A percentile compares a stretch with the other conserved stretches of the same genome.
Conservation (phyloP, 2,113 vertebrate genomes). For the Isurus oxyrinchus region DNA sequence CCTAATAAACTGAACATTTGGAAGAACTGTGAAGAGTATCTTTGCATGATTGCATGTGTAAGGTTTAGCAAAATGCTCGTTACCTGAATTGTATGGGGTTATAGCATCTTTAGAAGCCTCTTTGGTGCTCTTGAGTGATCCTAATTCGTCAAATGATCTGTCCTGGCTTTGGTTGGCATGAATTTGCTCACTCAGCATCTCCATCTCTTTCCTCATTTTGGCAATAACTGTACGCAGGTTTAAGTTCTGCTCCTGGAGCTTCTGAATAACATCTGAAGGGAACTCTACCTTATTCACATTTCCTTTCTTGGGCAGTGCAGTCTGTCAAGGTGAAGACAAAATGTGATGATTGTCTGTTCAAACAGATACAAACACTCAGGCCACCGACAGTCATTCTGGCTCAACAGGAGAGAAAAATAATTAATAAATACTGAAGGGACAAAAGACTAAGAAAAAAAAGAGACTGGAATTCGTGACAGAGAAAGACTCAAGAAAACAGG, state of each 20-base stretch:
- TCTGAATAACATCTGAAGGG: constrained; percentile 56
- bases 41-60: not conserved
- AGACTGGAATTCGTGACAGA: not conserved
- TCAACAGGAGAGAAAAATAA: not conserved
- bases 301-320: not conserved
- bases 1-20: not conserved
- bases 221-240: constrained; percentile 60
- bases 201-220: constrained; percentile 86
- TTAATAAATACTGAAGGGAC: not conserved
- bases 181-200: constrained; percentile 54
- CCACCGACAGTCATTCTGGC: not conserved
- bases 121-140: not conserved
- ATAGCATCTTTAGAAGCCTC: not conserved
- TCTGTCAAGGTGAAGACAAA: not conserved
- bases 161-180: not conserved
- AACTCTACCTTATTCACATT: constrained; percentile 35
- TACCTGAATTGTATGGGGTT: constrained; percentile 7
- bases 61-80: not conserved
- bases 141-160: not conserved
- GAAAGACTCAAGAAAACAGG: not conserved
- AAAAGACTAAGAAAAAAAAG: not conserved
- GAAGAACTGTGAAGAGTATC: not conserved
- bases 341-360: constrained; percentile 41
- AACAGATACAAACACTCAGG: not conserved
- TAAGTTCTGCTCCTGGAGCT: constrained; percentile 70